Conservation (phyloP, 2,113 vertebrate species). For the Cisticola juncidis region DNA sequence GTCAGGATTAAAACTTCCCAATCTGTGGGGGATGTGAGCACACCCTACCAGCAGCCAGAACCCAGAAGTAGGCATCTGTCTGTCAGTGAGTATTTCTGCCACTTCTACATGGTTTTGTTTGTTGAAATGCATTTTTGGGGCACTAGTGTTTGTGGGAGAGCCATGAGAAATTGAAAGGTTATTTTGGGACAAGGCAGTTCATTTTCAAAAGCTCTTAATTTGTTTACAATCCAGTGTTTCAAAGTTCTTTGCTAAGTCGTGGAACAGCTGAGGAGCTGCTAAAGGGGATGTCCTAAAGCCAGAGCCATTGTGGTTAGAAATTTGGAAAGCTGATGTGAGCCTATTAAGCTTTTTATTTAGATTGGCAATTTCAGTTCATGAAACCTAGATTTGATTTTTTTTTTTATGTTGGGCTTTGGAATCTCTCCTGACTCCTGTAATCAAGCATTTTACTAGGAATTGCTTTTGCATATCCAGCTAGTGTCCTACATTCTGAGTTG, state of each 20-base stretch:
- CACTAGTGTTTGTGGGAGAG: neutral
- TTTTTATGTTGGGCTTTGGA: neutral
- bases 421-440: neutral
- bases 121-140: neutral
- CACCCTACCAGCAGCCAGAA: slow-evolving; percentile 84
- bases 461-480: neutral
- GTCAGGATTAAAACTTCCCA: slow-evolving; percentile 96
- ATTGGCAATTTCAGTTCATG: slow-evolving; percentile 30
- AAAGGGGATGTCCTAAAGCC: slow-evolving; percentile 38
- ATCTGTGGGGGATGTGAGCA: slow-evolving; percentile 89
- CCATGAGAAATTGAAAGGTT: slow-evolving; percentile 23
- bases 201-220: neutral
- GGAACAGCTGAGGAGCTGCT: slow-evolving; percentile 48
- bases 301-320: slow-evolving; percentile 40
- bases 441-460: neutral
- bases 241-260: neutral
- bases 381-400: neutral
- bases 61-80: slow-evolving; percentile 92
- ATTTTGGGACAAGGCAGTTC: slow-evolving; percentile 19
- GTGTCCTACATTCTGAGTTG: neutral
- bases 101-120: neutral
- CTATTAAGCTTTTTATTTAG: slow-evolving; percentile 47
- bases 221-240: slow-evolving; percentile 24
- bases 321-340: slow-evolving; percentile 22
- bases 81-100: slow-evolving; percentile 82